phyloP scores from a whole-genome alignment of 2,888 invertebrate genomes.

The Diplolepis rosae region DNA sequence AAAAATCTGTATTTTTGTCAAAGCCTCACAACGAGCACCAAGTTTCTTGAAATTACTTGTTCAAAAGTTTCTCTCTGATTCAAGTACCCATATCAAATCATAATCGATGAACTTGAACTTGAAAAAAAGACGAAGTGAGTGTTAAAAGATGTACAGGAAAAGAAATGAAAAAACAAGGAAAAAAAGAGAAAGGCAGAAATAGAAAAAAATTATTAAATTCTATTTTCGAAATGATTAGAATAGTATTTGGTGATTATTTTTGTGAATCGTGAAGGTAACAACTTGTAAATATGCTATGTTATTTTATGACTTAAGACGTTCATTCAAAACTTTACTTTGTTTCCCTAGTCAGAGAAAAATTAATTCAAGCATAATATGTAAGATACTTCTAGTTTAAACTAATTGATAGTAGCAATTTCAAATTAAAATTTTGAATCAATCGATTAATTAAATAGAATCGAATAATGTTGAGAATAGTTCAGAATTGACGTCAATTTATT shows the following conservation, averaged over 20 bases:
- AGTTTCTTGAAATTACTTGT: neutral
- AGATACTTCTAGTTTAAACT: neutral
- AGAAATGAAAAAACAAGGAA: neutral
- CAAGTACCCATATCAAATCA: neutral
- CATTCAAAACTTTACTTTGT: neutral
- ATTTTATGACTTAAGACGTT: neutral
- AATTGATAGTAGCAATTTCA: neutral
- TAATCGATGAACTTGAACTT: neutral
- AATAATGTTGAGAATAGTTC: neutral
- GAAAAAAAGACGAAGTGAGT: neutral
- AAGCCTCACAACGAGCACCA: neutral
- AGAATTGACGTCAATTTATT: neutral
- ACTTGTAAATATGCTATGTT: constrained; percentile 12
- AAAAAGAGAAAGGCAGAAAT: neutral
- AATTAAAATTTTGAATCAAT: neutral
- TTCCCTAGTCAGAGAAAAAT: neutral
- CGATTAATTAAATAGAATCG: neutral
- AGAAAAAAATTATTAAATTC: neutral
- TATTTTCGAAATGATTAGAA: neutral
- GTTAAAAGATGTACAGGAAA: neutral
- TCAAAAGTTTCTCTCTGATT: too few species aligned
- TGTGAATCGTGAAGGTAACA: neutral
- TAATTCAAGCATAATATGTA: neutral
- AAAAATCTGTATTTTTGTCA: neutral
- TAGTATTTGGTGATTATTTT: neutral